Base-by-base conservation (phyloP, 2,888 invertebrate species). In the Gibbula magus region DNA sequence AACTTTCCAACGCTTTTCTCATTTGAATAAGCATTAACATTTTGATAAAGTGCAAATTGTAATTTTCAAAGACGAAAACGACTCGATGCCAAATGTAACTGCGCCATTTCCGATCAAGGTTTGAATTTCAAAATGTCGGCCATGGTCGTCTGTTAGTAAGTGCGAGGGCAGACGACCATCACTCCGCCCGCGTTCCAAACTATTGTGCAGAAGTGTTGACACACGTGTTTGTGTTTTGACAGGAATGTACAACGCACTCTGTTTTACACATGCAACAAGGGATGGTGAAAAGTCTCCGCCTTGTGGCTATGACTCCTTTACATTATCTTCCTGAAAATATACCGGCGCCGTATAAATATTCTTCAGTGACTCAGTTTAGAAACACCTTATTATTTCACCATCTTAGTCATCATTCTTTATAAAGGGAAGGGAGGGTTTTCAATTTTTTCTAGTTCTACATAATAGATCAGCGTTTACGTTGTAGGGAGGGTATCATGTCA, bases 51-150 rank as follows among this genome's bases (percentile, higher is more conserved):
- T 35, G 35, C 35, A 7, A 35, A n/a, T n/a, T n/a, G n/a, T n/a
- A 3, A 35, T 35, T 10, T 45, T 4, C 13, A 1, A 45, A 45
- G 45, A 45, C 45, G 13, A 45, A 10, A 8, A 7, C 45, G 45
- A 45, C 8, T 45, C 45, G 45, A 10, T 45, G 5, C 13, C 45
- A 45, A 45, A 45, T 45, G 45, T 45, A 45, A 45, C 29, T 61
- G 29, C 61, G 25, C 29, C 61, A 61, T 61, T 61, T 61, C 61
- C 61, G 61, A 29, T 61, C 22, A 5, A 16, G 61, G 61, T 61
- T 61, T 61, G 61, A 61, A 61, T 61, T 61, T 61, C 61, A 61
- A 61, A 2, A 61, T 61, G 61, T 22, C 61, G 61, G 61, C 61
- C 8, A 61, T 29, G 61, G 29, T 61, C 61, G 22, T 61, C 61